These are phyloP conservation scores for Chrysocyon brachyurus DNA, from an alignment of 2,797 vertebrate genomes.

Conservation along the genomic window DNA sequence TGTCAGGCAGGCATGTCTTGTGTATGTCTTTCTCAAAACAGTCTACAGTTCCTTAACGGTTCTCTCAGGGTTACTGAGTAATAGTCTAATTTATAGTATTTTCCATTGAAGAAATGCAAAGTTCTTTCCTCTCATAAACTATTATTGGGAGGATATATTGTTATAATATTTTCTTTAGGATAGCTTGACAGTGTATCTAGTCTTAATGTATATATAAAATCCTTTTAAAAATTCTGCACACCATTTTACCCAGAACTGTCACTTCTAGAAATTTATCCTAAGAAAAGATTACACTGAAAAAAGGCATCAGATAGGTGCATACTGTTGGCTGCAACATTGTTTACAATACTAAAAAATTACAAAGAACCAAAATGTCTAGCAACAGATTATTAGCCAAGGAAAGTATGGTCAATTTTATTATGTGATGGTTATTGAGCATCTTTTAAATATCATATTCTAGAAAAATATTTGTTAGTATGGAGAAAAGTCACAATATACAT, in stretches of 20 bases:
- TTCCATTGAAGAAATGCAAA: neutral
- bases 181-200: neutral
- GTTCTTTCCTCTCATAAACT: neutral
- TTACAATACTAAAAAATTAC: neutral
- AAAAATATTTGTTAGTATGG: constrained; percentile 7
- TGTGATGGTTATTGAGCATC: neutral
- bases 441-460: neutral
- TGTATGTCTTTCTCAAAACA: neutral
- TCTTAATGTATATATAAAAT: neutral
- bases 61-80: neutral
- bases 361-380: neutral
- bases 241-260: neutral
- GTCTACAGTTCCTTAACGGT: neutral
- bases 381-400: neutral
- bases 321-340: neutral
- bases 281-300: neutral
- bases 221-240: neutral
- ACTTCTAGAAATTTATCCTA: constrained; percentile 45
- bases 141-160: neutral
- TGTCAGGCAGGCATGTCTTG: neutral
- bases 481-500: neutral
- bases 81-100: neutral
- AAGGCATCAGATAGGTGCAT: neutral
- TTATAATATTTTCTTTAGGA: neutral
- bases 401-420: neutral